A percentile compares a stretch with the other conserved stretches of the same genome.
Conservation (phyloP, 2,113 vertebrate genomes). For the Okapia johnstoni region DNA sequence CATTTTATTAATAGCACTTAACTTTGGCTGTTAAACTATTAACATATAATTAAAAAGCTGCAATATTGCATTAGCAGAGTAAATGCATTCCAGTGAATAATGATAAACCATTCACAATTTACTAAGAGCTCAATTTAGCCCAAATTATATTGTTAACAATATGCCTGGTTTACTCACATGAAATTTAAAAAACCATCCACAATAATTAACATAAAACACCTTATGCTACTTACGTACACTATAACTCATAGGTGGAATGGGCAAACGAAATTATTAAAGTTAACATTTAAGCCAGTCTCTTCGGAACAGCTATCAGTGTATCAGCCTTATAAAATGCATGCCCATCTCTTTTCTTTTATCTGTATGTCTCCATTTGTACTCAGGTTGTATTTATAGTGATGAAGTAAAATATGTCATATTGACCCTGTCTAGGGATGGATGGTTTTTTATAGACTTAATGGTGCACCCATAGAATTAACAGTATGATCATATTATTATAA, state of each 20-base stretch:
- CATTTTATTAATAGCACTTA: conserved; percentile 67
- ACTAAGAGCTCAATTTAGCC: conserved; percentile 52
- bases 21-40: conserved; percentile 68
- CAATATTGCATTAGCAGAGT: conserved; percentile 47
- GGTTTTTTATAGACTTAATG: not conserved
- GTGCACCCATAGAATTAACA: not conserved
- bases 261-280: conserved; percentile 25
- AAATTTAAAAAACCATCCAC: conserved; percentile 44
- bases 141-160: conserved; percentile 67
- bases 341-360: not conserved
- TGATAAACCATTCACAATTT: conserved; percentile 65
- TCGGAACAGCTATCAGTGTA: not conserved
- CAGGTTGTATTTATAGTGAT: not conserved
- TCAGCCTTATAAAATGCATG: not conserved
- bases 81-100: conserved; percentile 62
- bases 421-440: not conserved
- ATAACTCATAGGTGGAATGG: conserved; percentile 6
- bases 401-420: not conserved
- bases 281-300: not conserved
- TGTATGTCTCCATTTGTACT: not conserved
- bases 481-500: not conserved
- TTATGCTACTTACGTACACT: conserved; percentile 31
- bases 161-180: conserved; percentile 57
- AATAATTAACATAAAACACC: conserved; percentile 59
- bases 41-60: conserved; percentile 56